Evolutionary conservation across 2,113 vertebrate genomes (phyloP), one percentile per base, ranked within the genome.

Genomic region (Calidris pygmaea): DNA sequence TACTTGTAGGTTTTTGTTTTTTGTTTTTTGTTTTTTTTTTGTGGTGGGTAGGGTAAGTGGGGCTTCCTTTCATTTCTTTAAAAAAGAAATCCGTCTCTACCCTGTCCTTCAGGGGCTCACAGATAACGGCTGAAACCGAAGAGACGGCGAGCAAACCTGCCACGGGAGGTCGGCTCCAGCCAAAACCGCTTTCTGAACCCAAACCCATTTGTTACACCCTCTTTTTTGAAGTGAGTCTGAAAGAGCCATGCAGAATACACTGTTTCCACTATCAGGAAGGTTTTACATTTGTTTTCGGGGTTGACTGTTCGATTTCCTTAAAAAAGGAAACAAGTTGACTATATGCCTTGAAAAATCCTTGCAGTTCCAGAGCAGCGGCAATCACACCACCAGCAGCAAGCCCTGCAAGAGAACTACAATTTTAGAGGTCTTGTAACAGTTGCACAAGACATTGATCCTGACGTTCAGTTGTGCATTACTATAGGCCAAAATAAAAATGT

Each of bases 71-170:
- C 10, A n/a, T 41, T 34, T 22, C 62, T 47, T n/a, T 30, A 4
- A 5, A 35, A n/a, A 62, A n/a, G 50, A 86, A 95, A 86, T 14
- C 50, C 60, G 47, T 16, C 66, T 11, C 26, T 1, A 9, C 8
- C 29, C 58, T 16, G 6, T 58, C 47, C 58, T 7, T 2, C 2
- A 0, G 37, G 2, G 1, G 59, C 74, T 1, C 14, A 2, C 5
- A 32, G 50, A 66, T 1, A 63, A 12, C 11, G 9, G 7, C 14
- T 0, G 71, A n/a, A 47, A 29, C 35, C 1, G 1, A 1, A 2
- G 58, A 20, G 58, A 4, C 3, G 0, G 23, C 0, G 1, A 48
- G 73, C 41, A 53, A 47, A 55, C 8, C 71, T 17, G 41, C 5
- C 45, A 9, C 11, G 29, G 30, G 32, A 29, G 34, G 50, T 15